Evolutionary conservation across 37 sponge, comb jelly and placozoan genomes (phyloP), one percentile per base, ranked within the genome.

Genomic region (Halisarca cf. caerulea): DNA sequence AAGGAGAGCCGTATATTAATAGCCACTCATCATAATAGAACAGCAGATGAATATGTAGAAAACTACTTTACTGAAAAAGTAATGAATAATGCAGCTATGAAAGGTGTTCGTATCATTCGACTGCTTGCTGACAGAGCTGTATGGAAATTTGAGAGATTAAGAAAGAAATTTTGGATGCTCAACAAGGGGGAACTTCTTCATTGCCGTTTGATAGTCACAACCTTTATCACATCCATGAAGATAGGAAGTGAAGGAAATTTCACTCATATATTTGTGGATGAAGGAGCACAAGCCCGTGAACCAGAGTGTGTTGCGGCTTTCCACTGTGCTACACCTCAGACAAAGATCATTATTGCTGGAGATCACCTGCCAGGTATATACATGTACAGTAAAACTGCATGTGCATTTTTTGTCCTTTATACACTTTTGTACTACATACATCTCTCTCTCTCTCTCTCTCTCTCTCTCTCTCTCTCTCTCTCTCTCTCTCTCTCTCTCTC

Each of bases 41-140:
- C 93, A 45, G 93, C 83, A 40, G 93, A 89, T 23, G 82, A 90
- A 15, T 93, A 87, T 58, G 38, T 93, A 8, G 55, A 89, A 17
- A 81, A 72, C 0, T 89, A 89, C 59, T 93, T 93, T 43, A 59
- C 78, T 40, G 33, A 25, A 8, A 78, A 25, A 41, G 15, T 74
- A n/a, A 17, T 74, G 30, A 37, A 14, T 1, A 43, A 25, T 36
- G 77, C 36, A 6, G n/a, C n/a, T n/a, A 6, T 47, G 51, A 47
- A 11, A 34, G 33, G 69, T 4, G 32, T 68, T 28, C 1, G 33
- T n/a, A 34, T 30, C 7, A 34, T 68, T 2, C 69, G 69, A 4
- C 32, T 68, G 28, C 35, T 68, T 6, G 34, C 32, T 68, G 24
- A 74, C 24, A 24, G 24, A 20, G 24, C 77, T 17, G n/a, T 25